These are phyloP conservation scores for Brachionus sp. DNA, from an alignment of 1,140 invertebrate species.

Conservation along the genomic window DNA sequence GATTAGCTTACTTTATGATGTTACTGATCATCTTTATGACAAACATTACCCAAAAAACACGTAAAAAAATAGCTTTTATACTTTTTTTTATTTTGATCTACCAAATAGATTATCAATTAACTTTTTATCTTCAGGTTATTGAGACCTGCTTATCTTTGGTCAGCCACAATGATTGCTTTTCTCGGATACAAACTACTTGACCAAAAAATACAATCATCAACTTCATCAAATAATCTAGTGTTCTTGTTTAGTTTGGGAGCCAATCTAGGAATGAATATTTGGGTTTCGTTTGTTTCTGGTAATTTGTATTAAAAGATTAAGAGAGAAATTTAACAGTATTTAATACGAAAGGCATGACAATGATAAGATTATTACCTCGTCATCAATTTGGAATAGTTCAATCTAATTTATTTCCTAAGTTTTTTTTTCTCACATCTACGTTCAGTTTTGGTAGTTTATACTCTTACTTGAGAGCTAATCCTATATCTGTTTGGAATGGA, in stretches of 20 bases:
- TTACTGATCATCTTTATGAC: slow-evolving; percentile 3
- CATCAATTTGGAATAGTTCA: slow-evolving; percentile 40
- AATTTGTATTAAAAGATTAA: neutral
- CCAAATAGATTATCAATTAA: too few relatives aligned
- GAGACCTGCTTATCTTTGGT: neutral
- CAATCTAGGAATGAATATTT: slow-evolving; percentile 27
- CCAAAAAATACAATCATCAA: neutral
- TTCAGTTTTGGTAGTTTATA: slow-evolving; percentile 28
- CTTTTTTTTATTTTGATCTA: neutral
- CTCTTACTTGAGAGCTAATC: slow-evolving; percentile 4
- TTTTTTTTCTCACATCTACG: neutral
- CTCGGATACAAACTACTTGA: neutral
- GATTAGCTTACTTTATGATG: neutral
- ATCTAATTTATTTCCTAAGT: slow-evolving; percentile 16
- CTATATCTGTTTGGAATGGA: neutral
- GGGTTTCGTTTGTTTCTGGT: slow-evolving; percentile 37
- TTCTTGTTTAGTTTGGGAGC: neutral
- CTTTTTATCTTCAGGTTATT: neutral
- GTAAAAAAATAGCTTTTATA: neutral
- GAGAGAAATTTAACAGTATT: neutral
- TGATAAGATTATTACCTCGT: slow-evolving; percentile 37
- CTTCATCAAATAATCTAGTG: slow-evolving; percentile 6
- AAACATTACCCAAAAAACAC: neutral
- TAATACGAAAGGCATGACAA: slow-evolving; percentile 16
- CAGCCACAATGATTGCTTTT: neutral